A percentile compares a stretch with the other conserved stretches of the same genome.
phyloP scores from a whole-genome alignment of 2,888 invertebrate genomes.

The Tiliacea citrago region DNA sequence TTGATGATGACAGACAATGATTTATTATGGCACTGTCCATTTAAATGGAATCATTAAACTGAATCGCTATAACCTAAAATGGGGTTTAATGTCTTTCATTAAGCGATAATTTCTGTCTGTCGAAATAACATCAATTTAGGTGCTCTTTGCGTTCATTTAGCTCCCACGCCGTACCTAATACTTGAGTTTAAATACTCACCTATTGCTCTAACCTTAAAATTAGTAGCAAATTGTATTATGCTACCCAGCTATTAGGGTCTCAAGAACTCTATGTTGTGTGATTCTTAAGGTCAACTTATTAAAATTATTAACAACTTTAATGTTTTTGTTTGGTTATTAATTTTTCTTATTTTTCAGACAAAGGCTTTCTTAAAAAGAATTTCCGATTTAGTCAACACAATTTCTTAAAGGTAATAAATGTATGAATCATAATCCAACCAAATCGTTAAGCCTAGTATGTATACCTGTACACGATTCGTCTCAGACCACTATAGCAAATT shows the following conservation, averaged over 20 bases:
- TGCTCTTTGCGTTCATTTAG: constrained; percentile 65
- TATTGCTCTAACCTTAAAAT: constrained; percentile 16
- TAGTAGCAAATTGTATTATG: neutral
- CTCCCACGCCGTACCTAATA: constrained; percentile 70
- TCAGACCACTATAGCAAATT: constrained; percentile 72
- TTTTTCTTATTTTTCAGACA: constrained; percentile 19
- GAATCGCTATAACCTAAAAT: constrained; percentile 71
- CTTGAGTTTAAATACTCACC: constrained; percentile 31
- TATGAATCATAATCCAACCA: constrained; percentile 73
- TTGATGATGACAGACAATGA: constrained; percentile 72
- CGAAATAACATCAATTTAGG: constrained; percentile 71
- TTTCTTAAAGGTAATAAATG: constrained; percentile 71
- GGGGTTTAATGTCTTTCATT: constrained; percentile 74
- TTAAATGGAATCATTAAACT: constrained; percentile 71
- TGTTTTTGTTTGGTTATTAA: too few relatives aligned
- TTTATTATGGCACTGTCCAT: constrained; percentile 70
- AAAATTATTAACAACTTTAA: neutral
- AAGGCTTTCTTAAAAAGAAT: constrained; percentile 61
- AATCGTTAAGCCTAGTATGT: constrained; percentile 69
- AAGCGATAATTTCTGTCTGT: constrained; percentile 69
- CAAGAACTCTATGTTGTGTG: neutral
- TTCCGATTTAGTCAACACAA: constrained; percentile 61
- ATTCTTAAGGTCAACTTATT: neutral
- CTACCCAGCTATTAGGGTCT: neutral
- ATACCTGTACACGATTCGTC: constrained; percentile 69